Evolutionary conservation across 2,888 invertebrate species (phyloP).

Genomic region (Cosmia pyralina): DNA sequence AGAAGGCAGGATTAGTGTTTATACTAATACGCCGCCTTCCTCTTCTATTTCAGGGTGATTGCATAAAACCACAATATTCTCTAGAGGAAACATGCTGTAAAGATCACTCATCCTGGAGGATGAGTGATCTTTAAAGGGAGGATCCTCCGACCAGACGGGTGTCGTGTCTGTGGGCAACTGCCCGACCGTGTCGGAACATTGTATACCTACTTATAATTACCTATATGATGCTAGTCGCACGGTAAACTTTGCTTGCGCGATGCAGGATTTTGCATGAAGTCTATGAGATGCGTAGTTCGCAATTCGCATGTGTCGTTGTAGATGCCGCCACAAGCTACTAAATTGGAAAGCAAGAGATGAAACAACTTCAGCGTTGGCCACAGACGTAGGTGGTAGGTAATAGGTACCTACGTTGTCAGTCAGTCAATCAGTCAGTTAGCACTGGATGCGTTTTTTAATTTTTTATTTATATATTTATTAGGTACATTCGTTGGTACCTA

Average conservation of each 20-base stretch:
- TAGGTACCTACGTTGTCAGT: neutral
- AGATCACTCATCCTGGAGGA: neutral
- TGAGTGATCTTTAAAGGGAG: neutral
- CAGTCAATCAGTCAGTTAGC: neutral
- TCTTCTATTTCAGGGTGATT: neutral
- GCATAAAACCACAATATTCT: too few relatives aligned
- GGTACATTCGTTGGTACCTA: too few relatives aligned
- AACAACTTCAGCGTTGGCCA: neutral
- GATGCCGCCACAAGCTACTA: neutral
- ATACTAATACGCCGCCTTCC: neutral
- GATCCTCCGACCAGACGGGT: neutral
- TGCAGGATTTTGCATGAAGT: neutral
- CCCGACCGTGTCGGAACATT: neutral
- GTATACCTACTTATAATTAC: neutral
- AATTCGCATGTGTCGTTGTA: neutral
- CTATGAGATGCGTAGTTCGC: neutral
- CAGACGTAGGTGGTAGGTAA: neutral
- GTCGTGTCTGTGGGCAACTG: neutral
- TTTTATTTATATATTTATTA: too few relatives aligned
- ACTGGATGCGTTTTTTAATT: slow-evolving; percentile 5
- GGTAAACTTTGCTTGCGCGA: neutral
- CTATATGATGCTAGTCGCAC: neutral
- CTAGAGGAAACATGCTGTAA: neutral
- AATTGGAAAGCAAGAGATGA: neutral
- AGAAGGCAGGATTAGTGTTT: neutral